Percentiles rank a stretch among this genome's conserved stretches.
Conservation (phyloP, 2,888 invertebrate species). For the Nezara viridula region DNA sequence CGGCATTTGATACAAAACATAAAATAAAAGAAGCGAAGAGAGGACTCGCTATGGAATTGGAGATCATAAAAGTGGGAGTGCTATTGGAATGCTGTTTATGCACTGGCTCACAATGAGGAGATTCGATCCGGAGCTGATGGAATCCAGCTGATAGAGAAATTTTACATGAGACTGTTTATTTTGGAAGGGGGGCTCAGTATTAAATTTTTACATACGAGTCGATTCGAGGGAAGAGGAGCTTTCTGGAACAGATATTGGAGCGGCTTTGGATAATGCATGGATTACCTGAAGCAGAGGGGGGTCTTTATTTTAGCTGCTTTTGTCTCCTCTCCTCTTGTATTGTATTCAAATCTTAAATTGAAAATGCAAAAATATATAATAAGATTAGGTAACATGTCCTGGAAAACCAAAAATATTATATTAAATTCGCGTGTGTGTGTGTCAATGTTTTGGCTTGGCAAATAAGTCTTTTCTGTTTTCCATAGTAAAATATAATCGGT, state of each 20-base stretch:
- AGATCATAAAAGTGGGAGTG: not conserved
- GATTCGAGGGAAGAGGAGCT: not conserved
- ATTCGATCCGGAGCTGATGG: not conserved
- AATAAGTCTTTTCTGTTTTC: too few relatives aligned
- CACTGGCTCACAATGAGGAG: conserved; percentile 11
- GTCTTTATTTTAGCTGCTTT: not conserved
- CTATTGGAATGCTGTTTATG: not conserved
- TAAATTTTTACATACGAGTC: conserved; percentile 38
- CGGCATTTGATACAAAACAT: not conserved
- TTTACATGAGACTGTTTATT: conserved; percentile 17
- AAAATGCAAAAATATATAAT: not conserved
- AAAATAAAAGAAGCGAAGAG: not conserved
- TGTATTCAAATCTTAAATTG: not conserved
- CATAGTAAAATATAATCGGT: too few relatives aligned
- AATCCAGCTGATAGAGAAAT: not conserved
- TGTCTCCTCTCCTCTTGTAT: not conserved
- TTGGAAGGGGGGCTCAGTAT: not conserved
- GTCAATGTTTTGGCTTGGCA: too few relatives aligned
- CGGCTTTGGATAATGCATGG: conserved; percentile 17
- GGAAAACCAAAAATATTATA: not conserved
- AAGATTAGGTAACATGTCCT: too few relatives aligned
- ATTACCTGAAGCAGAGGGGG: not conserved
- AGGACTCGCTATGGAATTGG: not conserved
- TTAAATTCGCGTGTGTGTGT: too few relatives aligned
- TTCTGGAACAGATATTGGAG: conserved; percentile 16